Evolutionary conservation across 2,888 invertebrate genomes (phyloP).

Genomic region (Proisotoma minuta): DNA sequence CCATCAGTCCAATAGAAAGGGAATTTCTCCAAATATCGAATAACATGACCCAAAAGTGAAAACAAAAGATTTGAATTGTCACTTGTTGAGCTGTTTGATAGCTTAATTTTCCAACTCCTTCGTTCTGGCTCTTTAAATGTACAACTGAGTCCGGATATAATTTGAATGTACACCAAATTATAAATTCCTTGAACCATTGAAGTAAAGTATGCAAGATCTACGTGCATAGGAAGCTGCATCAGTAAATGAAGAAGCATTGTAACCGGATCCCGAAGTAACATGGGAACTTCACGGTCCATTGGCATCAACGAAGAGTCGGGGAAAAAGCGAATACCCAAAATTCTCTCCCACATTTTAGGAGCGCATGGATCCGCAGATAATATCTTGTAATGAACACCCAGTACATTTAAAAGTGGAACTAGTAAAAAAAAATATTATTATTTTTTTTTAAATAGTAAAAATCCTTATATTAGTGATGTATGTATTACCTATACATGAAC

Average conservation of each 20-base stretch:
- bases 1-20: conserved; percentile 63
- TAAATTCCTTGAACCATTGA: conserved; percentile 81
- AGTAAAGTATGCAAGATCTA: conserved; percentile 84
- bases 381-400: conserved; percentile 64
- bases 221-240: conserved; percentile 74
- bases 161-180: conserved; percentile 84
- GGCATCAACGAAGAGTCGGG: conserved; percentile 48
- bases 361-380: conserved; percentile 45
- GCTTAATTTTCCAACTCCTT: conserved; percentile 49
- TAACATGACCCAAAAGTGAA: conserved; percentile 50
- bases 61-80: conserved; percentile 40
- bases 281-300: conserved; percentile 65
- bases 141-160: conserved; percentile 72
- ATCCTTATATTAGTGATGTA: background rate
- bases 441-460: conserved; percentile 21
- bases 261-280: conserved; percentile 78
- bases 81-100: conserved; percentile 26
- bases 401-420: conserved; percentile 83
- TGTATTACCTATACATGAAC: conserved; percentile 68
- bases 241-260: conserved; percentile 82
- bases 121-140: conserved; percentile 64
- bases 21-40: conserved; percentile 56
- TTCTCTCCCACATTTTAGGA: conserved; percentile 47
- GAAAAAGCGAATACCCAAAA: conserved; percentile 45
- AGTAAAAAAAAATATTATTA: conserved; percentile 39